Percentiles rank a stretch among this genome's conserved stretches.
These are phyloP conservation scores for Allobates femoralis DNA, from an alignment of 2,797 vertebrate species.

Conservation along the genomic window DNA sequence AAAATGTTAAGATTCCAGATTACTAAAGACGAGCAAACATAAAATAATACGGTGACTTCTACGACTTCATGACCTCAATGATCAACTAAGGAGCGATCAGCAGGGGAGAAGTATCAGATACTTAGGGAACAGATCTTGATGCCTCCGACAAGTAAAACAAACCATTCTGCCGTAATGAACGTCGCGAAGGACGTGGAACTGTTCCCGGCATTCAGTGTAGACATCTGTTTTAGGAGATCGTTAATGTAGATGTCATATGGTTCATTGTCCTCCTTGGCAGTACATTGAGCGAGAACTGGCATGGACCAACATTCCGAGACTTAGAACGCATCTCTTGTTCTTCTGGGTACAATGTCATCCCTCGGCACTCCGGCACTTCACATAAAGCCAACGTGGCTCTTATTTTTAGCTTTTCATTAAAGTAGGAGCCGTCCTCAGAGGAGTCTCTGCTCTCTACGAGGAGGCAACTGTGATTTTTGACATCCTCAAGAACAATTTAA, in stretches of 20 bases:
- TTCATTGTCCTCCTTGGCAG: slow-evolving; percentile 35
- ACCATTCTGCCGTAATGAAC: slow-evolving; percentile 19
- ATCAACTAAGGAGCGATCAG: background rate
- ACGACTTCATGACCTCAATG: background rate
- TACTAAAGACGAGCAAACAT: background rate
- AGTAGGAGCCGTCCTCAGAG: background rate
- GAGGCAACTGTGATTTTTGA: background rate
- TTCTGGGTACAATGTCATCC: slow-evolving; percentile 7
- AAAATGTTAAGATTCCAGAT: background rate
- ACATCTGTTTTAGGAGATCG: slow-evolving; percentile 36
- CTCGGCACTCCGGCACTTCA: background rate
- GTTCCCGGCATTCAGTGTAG: slow-evolving; percentile 13
- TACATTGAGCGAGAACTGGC: background rate
- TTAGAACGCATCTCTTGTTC: background rate
- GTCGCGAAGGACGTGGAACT: background rate
- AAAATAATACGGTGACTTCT: background rate
- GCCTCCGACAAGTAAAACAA: background rate
- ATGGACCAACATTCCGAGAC: background rate
- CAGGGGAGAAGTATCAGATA: background rate
- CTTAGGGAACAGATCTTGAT: background rate
- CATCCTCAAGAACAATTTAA: slow-evolving; percentile 43
- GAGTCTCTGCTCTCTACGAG: background rate
- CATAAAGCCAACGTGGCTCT: background rate
- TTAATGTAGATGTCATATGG: slow-evolving; percentile 28
- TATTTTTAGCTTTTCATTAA: slow-evolving; percentile 55